Percentiles rank a stretch among this genome's conserved stretches.
Evolutionary conservation across 2,113 vertebrate species (phyloP).

Genomic region (Thinocorus orbignyianus): DNA sequence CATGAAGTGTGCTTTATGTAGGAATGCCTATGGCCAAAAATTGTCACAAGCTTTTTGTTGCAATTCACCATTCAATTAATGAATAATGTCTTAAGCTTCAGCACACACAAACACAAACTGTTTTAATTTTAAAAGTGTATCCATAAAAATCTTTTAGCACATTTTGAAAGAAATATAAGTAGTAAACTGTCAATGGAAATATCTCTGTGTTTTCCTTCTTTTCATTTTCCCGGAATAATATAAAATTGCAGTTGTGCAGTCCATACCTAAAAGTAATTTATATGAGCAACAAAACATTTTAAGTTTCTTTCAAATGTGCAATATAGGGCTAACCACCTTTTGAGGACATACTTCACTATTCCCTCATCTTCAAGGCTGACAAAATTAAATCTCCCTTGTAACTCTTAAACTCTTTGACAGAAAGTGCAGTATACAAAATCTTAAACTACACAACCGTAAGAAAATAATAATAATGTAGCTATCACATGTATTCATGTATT

Average conservation of each 20-base stretch:
- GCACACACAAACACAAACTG: not conserved
- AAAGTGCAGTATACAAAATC: not conserved
- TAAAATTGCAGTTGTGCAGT: not conserved
- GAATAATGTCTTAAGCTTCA: not conserved
- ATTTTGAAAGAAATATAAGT: not conserved
- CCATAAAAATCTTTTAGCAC: not conserved
- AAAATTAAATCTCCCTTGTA: conserved; percentile 13
- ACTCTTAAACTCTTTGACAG: not conserved
- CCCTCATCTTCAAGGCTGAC: conserved; percentile 20
- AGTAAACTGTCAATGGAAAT: not conserved
- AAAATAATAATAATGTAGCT: not conserved
- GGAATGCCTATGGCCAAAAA: not conserved
- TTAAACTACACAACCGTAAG: not conserved
- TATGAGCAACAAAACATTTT: not conserved
- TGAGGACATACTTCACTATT: not conserved
- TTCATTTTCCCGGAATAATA: not conserved
- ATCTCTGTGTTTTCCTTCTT: not conserved
- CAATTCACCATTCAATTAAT: not conserved
- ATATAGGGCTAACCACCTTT: conserved; percentile 20
- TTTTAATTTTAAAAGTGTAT: not conserved
- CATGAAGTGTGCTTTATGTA: not conserved
- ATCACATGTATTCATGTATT: not conserved
- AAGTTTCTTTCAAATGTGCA: not conserved
- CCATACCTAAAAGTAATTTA: not conserved
- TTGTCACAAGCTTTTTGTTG: not conserved